Evolutionary conservation across 2,888 invertebrate species (phyloP), one percentile per base, ranked within the genome.

Genomic region (Drosophila borealis): DNA sequence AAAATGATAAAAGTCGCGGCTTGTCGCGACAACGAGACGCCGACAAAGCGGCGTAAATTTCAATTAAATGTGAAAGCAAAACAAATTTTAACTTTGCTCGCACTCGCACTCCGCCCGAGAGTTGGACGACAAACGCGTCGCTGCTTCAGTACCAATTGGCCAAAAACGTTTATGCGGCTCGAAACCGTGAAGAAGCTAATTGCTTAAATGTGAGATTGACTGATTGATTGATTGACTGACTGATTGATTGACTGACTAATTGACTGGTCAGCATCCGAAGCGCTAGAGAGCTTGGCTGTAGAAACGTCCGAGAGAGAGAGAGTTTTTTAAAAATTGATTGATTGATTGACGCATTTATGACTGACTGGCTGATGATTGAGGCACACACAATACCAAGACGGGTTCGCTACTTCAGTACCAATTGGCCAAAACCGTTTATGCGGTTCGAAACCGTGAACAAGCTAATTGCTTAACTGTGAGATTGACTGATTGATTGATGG

Each of bases 1-100:
- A 75, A 88, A 85, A 88, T 84, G 88, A 85, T 85, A 88, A 85
- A 85, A 84, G 83, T 84, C 87, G 84, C 84, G 85, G 79, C 74
- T 85, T 82, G 88, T 80, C 85, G 88, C 84, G 88, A 78, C 84
- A 78, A 60, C 66, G 80, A 78, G 82, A 85, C 89, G 89, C 84
- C 90, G 78, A 83, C 86, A 89, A 81, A 88, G 84, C 89, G 89
- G 89, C 88, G 90, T 91, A 90, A 90, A 90, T 91, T 90, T 90
- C 90, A 90, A 91, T 91, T 90, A 91, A 90, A 89, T 87, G 88
- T 88, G 86, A 90, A 82, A 80, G 79, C 78, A 86, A 89, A 87
- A 81, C 89, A 85, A 85, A 85, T 86, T 86, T 86, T 80, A 88
- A 86, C 88, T 87, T 81, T 81, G 34, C 72, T 68, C 66, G 55